Evolutionary conservation across 2,113 vertebrate species (phyloP), one percentile per base, ranked within the genome.

Genomic region (Speoplatyrhinus poulsoni): DNA sequence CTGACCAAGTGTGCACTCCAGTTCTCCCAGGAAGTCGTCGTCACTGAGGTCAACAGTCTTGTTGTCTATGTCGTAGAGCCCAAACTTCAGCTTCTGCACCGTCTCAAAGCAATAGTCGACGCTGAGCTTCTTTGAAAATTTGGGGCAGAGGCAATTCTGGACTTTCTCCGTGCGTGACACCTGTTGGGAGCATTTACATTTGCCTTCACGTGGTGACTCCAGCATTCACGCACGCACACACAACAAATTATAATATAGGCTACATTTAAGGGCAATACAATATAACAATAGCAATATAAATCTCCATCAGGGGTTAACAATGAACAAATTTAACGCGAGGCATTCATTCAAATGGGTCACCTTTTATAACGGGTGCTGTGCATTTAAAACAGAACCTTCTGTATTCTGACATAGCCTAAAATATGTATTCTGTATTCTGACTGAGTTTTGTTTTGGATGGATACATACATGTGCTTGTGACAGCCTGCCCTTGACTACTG

Each of bases 51-150:
- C 95, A 10, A 95, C 16, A 0, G 96, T 97, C 90, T 95, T 94
- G 80, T 98, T 99, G 91, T 99, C 98, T 0, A 99, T 98, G 80
- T 99, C 98, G 75, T 96, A 99, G 83, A 99, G 68, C 3, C 93
- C 94, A 88, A 99, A 99, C 85, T 93, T 95, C 72, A 99, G 86
- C 65, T 96, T 98, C 88, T 99, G 98, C 82, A 99, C 95, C 8
- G 97, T 85, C 90, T 99, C 98, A 81, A 99, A 99, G 81, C 96
- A 97, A 90, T 99, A 99, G 84, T 99, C 98, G 66, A 98, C 86
- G 46, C 93, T 33, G 75, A 99, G 98, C 72, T 93, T 98, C 86
- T 96, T 98, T 15, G 95, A 71, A 87, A 99, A 99, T 75, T 89
- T 95, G 10, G 98, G 98, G 55, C 72, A 88, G 70, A 98, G 91